These are phyloP conservation scores for Antheraea pernyi DNA, from an alignment of 1,140 invertebrate species.

Conservation along the genomic window DNA sequence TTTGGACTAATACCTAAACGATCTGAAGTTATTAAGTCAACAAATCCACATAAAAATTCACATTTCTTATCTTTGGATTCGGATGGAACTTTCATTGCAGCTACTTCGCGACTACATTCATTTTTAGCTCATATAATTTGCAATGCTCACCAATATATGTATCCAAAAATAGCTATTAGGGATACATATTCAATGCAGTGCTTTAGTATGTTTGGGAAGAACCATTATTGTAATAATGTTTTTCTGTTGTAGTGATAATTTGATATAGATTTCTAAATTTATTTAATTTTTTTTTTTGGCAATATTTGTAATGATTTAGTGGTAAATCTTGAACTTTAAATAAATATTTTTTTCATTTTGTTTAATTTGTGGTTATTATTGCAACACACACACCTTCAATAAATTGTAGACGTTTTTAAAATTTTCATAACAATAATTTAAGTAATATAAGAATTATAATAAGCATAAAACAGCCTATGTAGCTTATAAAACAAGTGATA, in stretches of 20 bases:
- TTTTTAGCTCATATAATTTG: constrained; percentile 47
- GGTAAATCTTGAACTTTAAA: background rate
- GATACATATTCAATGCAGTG: constrained; percentile 52
- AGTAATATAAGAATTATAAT: too few species aligned
- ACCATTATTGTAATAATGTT: constrained; percentile 63
- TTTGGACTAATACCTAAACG: constrained; percentile 15
- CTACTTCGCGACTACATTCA: constrained; percentile 48
- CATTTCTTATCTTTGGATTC: constrained; percentile 44
- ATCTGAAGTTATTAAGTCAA: constrained; percentile 3
- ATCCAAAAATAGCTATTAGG: constrained; percentile 50
- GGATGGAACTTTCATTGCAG: constrained; percentile 55
- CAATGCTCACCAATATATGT: constrained; percentile 41
- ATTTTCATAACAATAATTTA: too few species aligned
- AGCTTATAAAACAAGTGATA: too few species aligned
- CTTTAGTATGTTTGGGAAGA: constrained; percentile 42
- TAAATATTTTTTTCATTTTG: too few species aligned
- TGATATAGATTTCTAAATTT: background rate
- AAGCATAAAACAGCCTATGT: too few species aligned
- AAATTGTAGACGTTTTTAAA: too few species aligned
- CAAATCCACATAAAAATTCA: constrained; percentile 21
- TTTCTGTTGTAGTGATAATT: constrained; percentile 40
- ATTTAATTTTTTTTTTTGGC: too few species aligned
- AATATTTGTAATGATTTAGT: background rate
- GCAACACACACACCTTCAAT: too few species aligned
- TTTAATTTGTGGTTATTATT: too few species aligned